A percentile compares a stretch with the other conserved stretches of the same genome.
phyloP scores from a whole-genome alignment of 2,888 invertebrate species.

The Phlogophora meticulosa region DNA sequence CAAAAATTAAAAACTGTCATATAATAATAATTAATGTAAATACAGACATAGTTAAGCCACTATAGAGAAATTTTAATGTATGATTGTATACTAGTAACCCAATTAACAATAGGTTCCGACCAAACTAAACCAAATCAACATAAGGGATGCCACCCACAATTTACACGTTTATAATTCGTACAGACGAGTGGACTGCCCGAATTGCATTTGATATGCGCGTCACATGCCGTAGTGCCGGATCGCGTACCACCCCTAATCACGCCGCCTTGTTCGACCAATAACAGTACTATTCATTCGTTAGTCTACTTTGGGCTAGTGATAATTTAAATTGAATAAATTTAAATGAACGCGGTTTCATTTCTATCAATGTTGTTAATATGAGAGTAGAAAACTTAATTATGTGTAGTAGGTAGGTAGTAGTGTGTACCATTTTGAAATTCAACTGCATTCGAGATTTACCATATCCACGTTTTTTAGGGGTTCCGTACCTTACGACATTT shows the following conservation, averaged over 20 bases:
- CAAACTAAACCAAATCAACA: slow-evolving; percentile 28
- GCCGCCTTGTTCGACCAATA: slow-evolving; percentile 78
- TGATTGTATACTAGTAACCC: slow-evolving; percentile 20
- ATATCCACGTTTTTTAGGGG: too few relatives aligned
- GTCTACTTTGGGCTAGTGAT: slow-evolving; percentile 40
- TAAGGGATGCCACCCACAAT: slow-evolving; percentile 51
- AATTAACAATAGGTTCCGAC: slow-evolving; percentile 27
- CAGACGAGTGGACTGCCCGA: slow-evolving; percentile 39
- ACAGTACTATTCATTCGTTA: slow-evolving; percentile 79
- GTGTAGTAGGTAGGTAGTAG: too few relatives aligned
- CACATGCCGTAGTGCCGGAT: slow-evolving; percentile 71
- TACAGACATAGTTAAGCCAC: too few relatives aligned
- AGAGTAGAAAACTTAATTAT: neutral
- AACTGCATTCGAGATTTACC: too few relatives aligned
- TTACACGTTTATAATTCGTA: slow-evolving; percentile 60
- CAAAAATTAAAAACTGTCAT: too few relatives aligned
- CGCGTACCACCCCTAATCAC: slow-evolving; percentile 77
- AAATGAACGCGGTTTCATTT: slow-evolving; percentile 9
- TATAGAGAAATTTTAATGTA: too few relatives aligned
- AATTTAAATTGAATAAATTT: slow-evolving; percentile 29
- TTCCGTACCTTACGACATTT: too few relatives aligned
- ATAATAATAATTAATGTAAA: too few relatives aligned
- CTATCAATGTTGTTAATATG: neutral
- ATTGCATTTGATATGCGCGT: slow-evolving; percentile 74
- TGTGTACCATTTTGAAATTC: neutral